Evolutionary conservation across 2,797 vertebrate species (phyloP).

Genomic region (Carapus acus): DNA sequence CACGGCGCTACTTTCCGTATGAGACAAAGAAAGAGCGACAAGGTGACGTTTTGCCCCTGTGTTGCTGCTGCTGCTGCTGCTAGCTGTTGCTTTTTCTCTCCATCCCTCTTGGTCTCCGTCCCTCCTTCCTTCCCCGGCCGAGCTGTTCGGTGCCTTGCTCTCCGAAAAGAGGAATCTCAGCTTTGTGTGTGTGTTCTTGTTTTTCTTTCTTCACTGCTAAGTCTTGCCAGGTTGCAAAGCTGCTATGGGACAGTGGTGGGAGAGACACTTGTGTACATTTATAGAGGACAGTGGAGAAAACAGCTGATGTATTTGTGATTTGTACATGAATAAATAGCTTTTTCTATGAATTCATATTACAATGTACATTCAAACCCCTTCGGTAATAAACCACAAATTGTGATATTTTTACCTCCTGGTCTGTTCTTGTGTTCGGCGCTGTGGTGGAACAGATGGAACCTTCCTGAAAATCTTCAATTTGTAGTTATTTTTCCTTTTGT

Average conservation of each 20-base stretch:
- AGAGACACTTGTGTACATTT: slow-evolving; percentile 78
- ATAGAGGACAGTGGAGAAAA: slow-evolving; percentile 74
- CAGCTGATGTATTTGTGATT: slow-evolving; percentile 79
- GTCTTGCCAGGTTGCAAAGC: slow-evolving; percentile 85
- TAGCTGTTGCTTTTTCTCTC: slow-evolving; percentile 19
- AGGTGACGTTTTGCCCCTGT: slow-evolving; percentile 36
- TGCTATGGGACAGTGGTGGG: slow-evolving; percentile 80
- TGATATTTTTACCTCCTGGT: slow-evolving; percentile 66
- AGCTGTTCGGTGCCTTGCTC: slow-evolving; percentile 24
- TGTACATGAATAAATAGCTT: slow-evolving; percentile 86
- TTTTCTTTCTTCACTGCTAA: slow-evolving; percentile 74
- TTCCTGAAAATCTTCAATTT: no score
- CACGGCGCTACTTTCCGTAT: slow-evolving; percentile 68
- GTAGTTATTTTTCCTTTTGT: no score
- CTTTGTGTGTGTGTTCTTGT: slow-evolving; percentile 67
- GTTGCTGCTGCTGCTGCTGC: no score
- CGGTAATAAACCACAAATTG: slow-evolving; percentile 83
- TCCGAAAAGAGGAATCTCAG: slow-evolving; percentile 53
- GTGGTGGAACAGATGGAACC: no score
- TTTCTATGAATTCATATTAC: slow-evolving; percentile 84
- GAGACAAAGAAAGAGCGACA: slow-evolving; percentile 70
- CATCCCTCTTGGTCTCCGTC: slow-evolving; percentile 19
- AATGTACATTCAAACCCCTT: slow-evolving; percentile 86
- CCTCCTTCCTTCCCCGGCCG: background rate
- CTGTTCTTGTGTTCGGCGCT: slow-evolving; percentile 22